phyloP scores from a whole-genome alignment of 1,140 invertebrate species.

The Scaptomyza graminum region DNA sequence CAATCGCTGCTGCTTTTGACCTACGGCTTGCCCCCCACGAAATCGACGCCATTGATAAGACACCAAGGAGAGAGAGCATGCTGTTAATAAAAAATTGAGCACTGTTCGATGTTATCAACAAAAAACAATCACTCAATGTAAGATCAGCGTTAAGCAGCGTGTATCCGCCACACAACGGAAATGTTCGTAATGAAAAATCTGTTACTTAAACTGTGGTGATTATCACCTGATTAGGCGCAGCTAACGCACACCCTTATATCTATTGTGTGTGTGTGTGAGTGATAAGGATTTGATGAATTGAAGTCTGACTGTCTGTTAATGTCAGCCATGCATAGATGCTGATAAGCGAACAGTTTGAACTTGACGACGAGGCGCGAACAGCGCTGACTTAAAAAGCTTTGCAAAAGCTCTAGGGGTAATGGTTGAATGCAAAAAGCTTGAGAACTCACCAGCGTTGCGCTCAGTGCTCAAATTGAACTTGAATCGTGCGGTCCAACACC shows the following conservation, averaged over 20 bases:
- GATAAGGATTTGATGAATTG: slow-evolving; percentile 26
- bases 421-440: slow-evolving; percentile 53
- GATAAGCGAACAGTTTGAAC: slow-evolving; percentile 52
- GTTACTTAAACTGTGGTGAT: slow-evolving; percentile 29
- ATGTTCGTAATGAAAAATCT: slow-evolving; percentile 3
- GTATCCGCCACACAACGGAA: slow-evolving; percentile 17
- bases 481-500: slow-evolving; percentile 38
- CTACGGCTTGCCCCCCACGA: slow-evolving; percentile 61
- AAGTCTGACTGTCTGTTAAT: slow-evolving; percentile 30
- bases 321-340: slow-evolving; percentile 51
- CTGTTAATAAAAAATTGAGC: background rate
- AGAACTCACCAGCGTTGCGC: slow-evolving; percentile 8
- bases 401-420: slow-evolving; percentile 37
- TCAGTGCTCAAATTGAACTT: slow-evolving; percentile 73
- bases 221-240: slow-evolving; percentile 43
- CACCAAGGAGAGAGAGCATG: slow-evolving; percentile 3
- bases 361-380: slow-evolving; percentile 19
- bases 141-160: slow-evolving; percentile 20
- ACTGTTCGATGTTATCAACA: slow-evolving; percentile 14
- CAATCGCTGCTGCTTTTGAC: slow-evolving; percentile 51
- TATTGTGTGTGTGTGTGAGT: background rate
- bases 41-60: slow-evolving; percentile 42
- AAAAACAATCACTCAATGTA: slow-evolving; percentile 2
- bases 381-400: slow-evolving; percentile 35
- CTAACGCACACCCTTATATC: slow-evolving; percentile 1